These are phyloP conservation scores for Lasioglossum zephyrum DNA, from an alignment of 2,888 invertebrate species.

Conservation along the genomic window DNA sequence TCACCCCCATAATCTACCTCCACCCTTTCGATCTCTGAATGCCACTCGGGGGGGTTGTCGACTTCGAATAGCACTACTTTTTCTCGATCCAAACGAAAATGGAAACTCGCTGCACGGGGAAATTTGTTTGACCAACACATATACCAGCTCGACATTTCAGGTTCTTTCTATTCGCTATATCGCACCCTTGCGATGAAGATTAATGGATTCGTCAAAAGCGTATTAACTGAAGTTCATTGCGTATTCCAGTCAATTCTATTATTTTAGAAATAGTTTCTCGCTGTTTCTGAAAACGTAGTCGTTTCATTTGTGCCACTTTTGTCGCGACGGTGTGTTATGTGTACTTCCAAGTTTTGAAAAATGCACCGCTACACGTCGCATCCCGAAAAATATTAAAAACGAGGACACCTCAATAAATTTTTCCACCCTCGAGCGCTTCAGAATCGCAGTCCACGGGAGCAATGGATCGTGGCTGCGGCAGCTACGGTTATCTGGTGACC, in stretches of 20 bases:
- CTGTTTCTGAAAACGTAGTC: no score
- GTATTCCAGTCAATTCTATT: no score
- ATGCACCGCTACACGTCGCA: not conserved
- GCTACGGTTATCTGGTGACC: slow-evolving; percentile 2
- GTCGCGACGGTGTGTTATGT: no score
- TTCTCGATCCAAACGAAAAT: not conserved
- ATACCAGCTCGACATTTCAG: not conserved
- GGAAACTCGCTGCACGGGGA: not conserved
- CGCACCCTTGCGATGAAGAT: no score
- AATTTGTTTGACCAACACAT: not conserved
- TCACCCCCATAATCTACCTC: not conserved
- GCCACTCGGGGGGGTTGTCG: not conserved
- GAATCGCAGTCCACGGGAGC: not conserved
- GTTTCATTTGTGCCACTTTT: no score
- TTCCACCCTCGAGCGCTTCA: not conserved
- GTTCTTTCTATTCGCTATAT: not conserved
- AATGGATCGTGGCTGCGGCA: not conserved
- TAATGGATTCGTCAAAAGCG: no score
- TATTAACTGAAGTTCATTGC: no score
- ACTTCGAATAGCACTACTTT: not conserved
- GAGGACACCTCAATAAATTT: not conserved
- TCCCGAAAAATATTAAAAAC: not conserved
- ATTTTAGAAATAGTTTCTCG: no score
- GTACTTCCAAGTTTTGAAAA: not conserved
- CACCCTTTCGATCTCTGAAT: not conserved